phyloP scores from a whole-genome alignment of 2,113 vertebrate genomes.

The Abramis brama region DNA sequence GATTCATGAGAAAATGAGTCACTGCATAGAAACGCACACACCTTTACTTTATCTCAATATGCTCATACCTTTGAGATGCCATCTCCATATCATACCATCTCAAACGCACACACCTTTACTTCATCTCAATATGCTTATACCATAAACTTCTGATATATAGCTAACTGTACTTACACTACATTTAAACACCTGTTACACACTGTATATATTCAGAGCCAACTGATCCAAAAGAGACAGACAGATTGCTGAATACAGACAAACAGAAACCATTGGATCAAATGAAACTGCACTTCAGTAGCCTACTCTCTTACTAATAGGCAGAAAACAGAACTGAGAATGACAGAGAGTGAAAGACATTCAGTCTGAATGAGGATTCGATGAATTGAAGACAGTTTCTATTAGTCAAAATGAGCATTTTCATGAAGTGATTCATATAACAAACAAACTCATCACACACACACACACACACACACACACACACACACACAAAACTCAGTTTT shows the following conservation, averaged over 20 bases:
- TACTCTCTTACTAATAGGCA: constrained; percentile 6
- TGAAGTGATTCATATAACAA: neutral
- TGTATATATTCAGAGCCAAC: neutral
- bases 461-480: neutral
- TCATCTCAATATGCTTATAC: neutral
- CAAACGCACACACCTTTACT: constrained; percentile 7
- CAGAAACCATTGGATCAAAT: constrained; percentile 22
- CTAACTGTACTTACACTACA: neutral
- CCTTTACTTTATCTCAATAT: no score
- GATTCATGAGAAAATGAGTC: constrained; percentile 11
- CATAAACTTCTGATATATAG: neutral
- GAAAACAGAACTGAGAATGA: neutral
- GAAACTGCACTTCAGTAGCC: neutral
- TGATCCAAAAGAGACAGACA: constrained; percentile 27
- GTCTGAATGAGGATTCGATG: neutral
- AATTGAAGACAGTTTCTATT: neutral
- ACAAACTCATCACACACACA: neutral
- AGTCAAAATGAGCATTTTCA: neutral
- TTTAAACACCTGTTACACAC: neutral
- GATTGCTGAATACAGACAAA: constrained; percentile 27
- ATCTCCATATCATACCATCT: no score
- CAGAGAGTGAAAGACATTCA: constrained; percentile 28
- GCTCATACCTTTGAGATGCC: neutral
- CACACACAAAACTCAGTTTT: neutral
- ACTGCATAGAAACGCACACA: neutral